Percentiles rank a stretch among this genome's conserved stretches.
Conservation (phyloP, 2,888 invertebrate species). For the Plusia festucae region DNA sequence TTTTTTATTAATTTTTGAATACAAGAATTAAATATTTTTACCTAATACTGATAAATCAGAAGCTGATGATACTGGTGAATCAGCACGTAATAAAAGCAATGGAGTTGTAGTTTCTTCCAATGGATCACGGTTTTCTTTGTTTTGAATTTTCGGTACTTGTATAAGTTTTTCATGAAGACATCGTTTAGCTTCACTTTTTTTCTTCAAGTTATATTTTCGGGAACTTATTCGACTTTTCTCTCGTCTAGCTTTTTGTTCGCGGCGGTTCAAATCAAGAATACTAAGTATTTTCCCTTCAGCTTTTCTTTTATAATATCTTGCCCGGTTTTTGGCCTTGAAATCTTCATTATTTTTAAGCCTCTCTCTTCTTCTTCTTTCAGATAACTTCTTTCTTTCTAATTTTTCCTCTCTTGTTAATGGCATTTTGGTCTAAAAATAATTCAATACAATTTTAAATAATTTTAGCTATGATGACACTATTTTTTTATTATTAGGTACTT, state of each 20-base stretch:
- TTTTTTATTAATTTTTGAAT: slow-evolving; percentile 1
- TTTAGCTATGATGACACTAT: background rate
- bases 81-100: background rate
- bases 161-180: background rate
- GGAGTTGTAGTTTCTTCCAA: slow-evolving; percentile 5
- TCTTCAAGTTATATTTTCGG: slow-evolving; percentile 1
- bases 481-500: slow-evolving; percentile 7
- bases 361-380: slow-evolving; percentile 10
- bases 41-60: slow-evolving; percentile 11
- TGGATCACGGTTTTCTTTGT: slow-evolving; percentile 10
- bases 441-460: background rate
- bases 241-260: slow-evolving; percentile 3
- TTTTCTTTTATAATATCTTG: slow-evolving; percentile 10
- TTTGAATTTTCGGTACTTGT: slow-evolving; percentile 5
- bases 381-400: slow-evolving; percentile 8
- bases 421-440: slow-evolving; percentile 9
- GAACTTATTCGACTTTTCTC: slow-evolving; percentile 3
- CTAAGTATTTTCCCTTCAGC: slow-evolving; percentile 9
- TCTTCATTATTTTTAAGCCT: slow-evolving; percentile 10
- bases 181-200: background rate
- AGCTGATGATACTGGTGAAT: slow-evolving; percentile 8
- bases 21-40: slow-evolving; percentile 2
- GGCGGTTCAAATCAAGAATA: slow-evolving; percentile 7
- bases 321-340: slow-evolving; percentile 10
- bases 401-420: slow-evolving; percentile 11